A percentile compares a stretch with the other conserved stretches of the same genome.
phyloP scores from a whole-genome alignment of 2,888 invertebrate species.

The Coenonympha arcania region DNA sequence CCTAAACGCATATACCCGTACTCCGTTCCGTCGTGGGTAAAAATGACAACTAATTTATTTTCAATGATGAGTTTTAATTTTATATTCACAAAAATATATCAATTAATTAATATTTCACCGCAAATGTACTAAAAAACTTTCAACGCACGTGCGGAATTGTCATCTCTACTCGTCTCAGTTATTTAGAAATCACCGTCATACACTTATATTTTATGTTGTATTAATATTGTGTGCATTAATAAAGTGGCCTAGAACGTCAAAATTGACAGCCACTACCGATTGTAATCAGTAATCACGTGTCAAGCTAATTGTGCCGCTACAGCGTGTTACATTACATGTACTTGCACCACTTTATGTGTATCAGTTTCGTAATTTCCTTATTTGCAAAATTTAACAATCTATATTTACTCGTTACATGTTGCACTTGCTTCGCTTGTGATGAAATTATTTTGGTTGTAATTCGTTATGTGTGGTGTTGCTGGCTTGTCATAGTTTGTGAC shows the following conservation, averaged over 20 bases:
- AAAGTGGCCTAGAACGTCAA: not conserved
- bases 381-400: constrained; percentile 21
- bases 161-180: too few relatives aligned
- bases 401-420: constrained; percentile 6
- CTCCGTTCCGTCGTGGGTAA: too few relatives aligned
- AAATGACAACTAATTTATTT: too few relatives aligned
- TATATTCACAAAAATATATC: too few relatives aligned
- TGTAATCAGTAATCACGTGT: not conserved
- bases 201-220: not conserved
- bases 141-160: too few relatives aligned
- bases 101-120: too few relatives aligned
- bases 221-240: not conserved
- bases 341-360: constrained; percentile 16
- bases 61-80: too few relatives aligned
- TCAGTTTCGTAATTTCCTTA: constrained; percentile 25
- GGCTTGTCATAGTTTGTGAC: too few relatives aligned
- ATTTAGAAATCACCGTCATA: too few relatives aligned
- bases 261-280: not conserved
- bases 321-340: not conserved
- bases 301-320: not conserved
- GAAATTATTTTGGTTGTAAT: not conserved
- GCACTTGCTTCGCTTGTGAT: not conserved
- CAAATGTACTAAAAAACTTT: too few relatives aligned
- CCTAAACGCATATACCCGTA: too few relatives aligned
- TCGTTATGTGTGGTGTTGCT: too few relatives aligned